Evolutionary conservation across 2,888 invertebrate genomes (phyloP), one percentile per base, ranked within the genome.

Genomic region (Folsomia manolachei): DNA sequence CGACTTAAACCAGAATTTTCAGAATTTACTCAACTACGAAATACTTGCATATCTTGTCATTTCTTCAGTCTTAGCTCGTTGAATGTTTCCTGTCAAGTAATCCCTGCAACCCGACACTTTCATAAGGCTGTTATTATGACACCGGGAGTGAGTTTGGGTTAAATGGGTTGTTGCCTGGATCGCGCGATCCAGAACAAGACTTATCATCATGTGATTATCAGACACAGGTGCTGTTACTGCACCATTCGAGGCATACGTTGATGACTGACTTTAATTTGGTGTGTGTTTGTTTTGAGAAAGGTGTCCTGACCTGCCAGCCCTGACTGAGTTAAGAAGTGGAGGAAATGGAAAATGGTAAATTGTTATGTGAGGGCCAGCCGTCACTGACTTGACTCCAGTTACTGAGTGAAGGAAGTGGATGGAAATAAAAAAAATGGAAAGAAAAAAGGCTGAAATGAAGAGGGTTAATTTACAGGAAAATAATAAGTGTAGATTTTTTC

Each of bases 391-490:
- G n/a, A n/a, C n/a, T n/a, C n/a, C n/a, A n/a, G n/a, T n/a, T n/a
- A 14, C 56, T n/a, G 52, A 52, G 21, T 67, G 67, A 67, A 67
- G 67, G 67, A 67, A 67, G 60, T 67, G 67, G 56, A 9, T 66
- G n/a, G n/a, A n/a, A n/a, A n/a, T n/a, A n/a, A n/a, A n/a, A n/a
- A n/a, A n/a, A n/a, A n/a, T n/a, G n/a, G n/a, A n/a, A n/a, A n/a
- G n/a, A n/a, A n/a, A n/a, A n/a, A n/a, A n/a, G n/a, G n/a, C n/a
- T n/a, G 65, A 67, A 67, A 60, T 67, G 67, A 56, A 52, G 70
- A 70, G 70, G 62, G 63, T 52, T 70, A 70, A 62, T 61, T 68
- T 68, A 68, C 60, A 71, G 71, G 63, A 68, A 71, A 67, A 67
- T 68, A 71, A 71, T 68, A 71, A 71, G 71, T 67, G 23, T 63